These are phyloP conservation scores for Lucifuga dentata DNA, from an alignment of 2,113 vertebrate genomes.

Conservation along the genomic window DNA sequence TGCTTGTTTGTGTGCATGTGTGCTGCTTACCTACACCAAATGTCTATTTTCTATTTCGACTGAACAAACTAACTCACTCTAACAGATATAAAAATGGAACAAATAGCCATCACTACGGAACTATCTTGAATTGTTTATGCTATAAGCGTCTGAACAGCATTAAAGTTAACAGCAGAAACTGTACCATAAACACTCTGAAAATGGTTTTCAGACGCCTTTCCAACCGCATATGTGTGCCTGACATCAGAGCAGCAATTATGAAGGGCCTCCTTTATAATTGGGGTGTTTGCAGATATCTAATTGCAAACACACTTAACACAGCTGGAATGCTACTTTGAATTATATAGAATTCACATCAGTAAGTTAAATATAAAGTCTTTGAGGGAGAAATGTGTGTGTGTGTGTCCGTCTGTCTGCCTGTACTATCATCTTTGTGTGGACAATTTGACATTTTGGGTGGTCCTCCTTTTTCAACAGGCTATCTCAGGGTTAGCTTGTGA, in stretches of 20 bases:
- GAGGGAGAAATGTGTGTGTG: conserved; percentile 4
- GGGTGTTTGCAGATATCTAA: conserved; percentile 66
- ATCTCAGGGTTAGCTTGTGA: background rate
- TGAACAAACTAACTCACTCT: conserved; percentile 16
- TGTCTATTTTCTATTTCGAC: conserved; percentile 15
- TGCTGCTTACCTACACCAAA: background rate
- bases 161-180: conserved; percentile 49
- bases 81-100: conserved; percentile 5
- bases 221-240: conserved; percentile 56
- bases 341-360: conserved; percentile 46
- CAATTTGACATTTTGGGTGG: background rate
- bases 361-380: conserved; percentile 41
- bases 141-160: conserved; percentile 13
- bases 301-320: conserved; percentile 74
- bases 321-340: conserved; percentile 64
- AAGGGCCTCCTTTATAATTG: conserved; percentile 60
- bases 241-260: conserved; percentile 35
- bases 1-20: conserved; percentile 12
- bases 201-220: conserved; percentile 67
- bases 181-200: conserved; percentile 66
- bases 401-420: conserved; percentile 1
- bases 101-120: conserved; percentile 4
- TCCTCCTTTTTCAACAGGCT: background rate
- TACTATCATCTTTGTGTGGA: conserved; percentile 5
- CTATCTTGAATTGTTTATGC: conserved; percentile 29